Percentiles rank a stretch among this genome's conserved stretches.
phyloP scores from a whole-genome alignment of 2,888 invertebrate species.

The Elegia similella region DNA sequence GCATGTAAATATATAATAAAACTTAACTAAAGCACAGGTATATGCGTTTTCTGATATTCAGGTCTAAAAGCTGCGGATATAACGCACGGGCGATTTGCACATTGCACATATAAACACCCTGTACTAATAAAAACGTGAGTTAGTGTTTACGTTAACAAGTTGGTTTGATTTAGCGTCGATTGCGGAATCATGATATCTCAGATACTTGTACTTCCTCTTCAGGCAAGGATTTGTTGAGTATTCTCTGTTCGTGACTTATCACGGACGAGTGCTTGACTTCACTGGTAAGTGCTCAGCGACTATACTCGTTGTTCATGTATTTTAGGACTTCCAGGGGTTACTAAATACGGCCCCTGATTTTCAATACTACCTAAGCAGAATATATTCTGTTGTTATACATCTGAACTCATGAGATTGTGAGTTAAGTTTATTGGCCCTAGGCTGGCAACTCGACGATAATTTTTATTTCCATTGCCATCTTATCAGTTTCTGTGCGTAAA shows the following conservation, averaged over 20 bases:
- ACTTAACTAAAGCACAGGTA: no score
- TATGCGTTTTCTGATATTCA: no score
- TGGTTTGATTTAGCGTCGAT: constrained; percentile 48
- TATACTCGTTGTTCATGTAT: constrained; percentile 4
- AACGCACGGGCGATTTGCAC: background rate
- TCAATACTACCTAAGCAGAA: no score
- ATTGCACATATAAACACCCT: constrained; percentile 15
- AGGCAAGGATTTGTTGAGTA: constrained; percentile 40
- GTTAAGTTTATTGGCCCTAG: no score
- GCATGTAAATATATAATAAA: no score
- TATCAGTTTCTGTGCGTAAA: no score
- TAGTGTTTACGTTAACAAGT: constrained; percentile 44
- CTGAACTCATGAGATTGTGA: no score
- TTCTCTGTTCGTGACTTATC: constrained; percentile 41
- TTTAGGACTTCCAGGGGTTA: constrained; percentile 1
- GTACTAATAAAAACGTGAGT: constrained; percentile 38
- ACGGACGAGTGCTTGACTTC: constrained; percentile 21
- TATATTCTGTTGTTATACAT: no score
- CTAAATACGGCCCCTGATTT: background rate
- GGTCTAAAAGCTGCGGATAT: no score
- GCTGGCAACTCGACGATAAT: no score
- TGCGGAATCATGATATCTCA: constrained; percentile 47
- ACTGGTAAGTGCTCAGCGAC: constrained; percentile 8
- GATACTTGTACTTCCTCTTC: constrained; percentile 43
- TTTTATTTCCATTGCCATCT: no score